These are phyloP conservation scores for Laothoe populi DNA, from an alignment of 2,888 invertebrate genomes.

Conservation along the genomic window DNA sequence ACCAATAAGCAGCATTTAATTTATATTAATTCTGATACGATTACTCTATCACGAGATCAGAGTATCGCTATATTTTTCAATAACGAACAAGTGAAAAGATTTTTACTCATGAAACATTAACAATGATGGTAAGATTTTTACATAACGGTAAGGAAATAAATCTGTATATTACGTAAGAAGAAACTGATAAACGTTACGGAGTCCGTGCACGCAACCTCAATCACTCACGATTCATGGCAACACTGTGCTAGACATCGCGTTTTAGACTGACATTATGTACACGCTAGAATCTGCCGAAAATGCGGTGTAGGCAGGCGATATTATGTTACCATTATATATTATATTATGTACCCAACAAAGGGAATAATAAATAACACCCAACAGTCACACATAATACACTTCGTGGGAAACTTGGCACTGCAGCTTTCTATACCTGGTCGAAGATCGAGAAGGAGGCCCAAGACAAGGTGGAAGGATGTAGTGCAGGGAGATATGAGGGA, in stretches of 20 bases:
- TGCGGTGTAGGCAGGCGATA: background rate
- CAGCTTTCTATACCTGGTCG: too few relatives aligned
- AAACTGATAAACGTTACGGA: constrained; percentile 11
- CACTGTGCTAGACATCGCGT: background rate
- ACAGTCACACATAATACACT: too few relatives aligned
- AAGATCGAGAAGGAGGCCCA: too few relatives aligned
- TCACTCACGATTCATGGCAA: background rate
- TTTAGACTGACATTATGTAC: background rate
- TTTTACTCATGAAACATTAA: background rate
- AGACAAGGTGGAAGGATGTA: too few relatives aligned
- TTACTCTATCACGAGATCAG: too few relatives aligned
- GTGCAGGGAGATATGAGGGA: too few relatives aligned
- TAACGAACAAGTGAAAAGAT: background rate
- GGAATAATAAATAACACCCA: too few relatives aligned
- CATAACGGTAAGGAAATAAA: constrained; percentile 10
- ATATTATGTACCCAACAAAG: too few relatives aligned
- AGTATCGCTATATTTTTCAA: background rate
- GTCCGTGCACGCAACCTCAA: background rate
- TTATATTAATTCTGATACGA: too few relatives aligned
- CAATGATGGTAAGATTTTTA: background rate
- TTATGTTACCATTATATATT: too few relatives aligned
- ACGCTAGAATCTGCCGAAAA: constrained; percentile 2
- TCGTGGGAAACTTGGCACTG: too few relatives aligned
- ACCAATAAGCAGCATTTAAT: too few relatives aligned
- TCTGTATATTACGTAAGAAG: background rate